Evolutionary conservation across 2,113 vertebrate genomes (phyloP), one percentile per base, ranked within the genome.

Genomic region (Diglossa brunneiventris): DNA sequence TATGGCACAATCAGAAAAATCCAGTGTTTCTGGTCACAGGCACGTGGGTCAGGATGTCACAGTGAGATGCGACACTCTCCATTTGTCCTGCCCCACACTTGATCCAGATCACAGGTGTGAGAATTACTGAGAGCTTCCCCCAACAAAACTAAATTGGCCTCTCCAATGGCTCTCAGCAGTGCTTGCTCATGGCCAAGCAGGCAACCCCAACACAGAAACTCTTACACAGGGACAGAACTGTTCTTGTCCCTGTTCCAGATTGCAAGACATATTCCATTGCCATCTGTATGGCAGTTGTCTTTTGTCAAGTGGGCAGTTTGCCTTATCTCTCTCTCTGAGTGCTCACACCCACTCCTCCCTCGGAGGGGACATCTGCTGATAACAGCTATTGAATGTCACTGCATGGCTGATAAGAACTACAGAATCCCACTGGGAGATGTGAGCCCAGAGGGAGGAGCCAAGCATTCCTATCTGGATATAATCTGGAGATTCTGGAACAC

Each of bases 1-100:
- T 6, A 1, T 14, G 28, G 10, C n/a, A 56, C 2, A 4, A 14
- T 4, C 21, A 13, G 13, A 66, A 55, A 22, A 28, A 77, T 47
- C 20, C 44, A 64, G 6, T 15, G 11, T 6, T 61, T 47, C 10
- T 39, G 33, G 7, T 31, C 24, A 20, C 35, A 75, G 47, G 55
- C 3, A 7, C 0, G 0, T 23, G 37, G 35, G 19, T 74, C 30
- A 61, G 67, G 31, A 58, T 15, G 24, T 35, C 49, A 53, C 49
- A 79, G 19, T 30, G 31, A 76, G 11, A 15, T n/a, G 20, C 37
- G 27, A 24, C 56, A 9, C 18, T 61, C 15, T 22, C 20, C 10
- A 2, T 28, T 27, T 41, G 11, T 67, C 37, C 20, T 67, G 28
- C 13, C 58, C 16, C 42, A 18, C 1, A 0, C 12, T 31, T 28